phyloP scores from a whole-genome alignment of 2,888 invertebrate genomes.

The Rosalia funebris region DNA sequence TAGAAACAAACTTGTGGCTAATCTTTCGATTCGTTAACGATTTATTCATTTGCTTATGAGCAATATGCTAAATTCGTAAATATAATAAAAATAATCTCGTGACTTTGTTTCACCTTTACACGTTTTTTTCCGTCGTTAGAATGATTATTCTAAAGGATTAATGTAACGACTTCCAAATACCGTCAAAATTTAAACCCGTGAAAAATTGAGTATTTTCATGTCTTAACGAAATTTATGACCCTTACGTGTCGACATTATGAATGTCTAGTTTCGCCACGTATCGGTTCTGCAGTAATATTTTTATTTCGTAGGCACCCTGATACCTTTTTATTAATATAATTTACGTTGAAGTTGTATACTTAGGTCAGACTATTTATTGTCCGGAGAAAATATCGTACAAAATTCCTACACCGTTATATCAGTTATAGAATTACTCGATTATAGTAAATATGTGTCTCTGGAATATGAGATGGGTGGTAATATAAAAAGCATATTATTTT shows the following conservation, averaged over 20 bases:
- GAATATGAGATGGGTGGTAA: no score
- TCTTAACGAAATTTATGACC: background rate
- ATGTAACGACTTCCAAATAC: background rate
- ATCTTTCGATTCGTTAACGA: background rate
- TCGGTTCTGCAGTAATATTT: background rate
- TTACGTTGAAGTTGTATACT: no score
- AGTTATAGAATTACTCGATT: no score
- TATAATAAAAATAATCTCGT: background rate
- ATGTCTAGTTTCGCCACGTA: background rate
- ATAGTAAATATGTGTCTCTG: no score
- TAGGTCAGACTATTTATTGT: no score
- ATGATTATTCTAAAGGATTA: background rate
- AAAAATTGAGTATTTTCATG: conserved; percentile 2
- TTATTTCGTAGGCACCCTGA: background rate
- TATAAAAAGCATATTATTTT: no score
- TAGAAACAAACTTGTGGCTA: no score
- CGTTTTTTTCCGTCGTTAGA: background rate
- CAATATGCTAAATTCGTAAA: background rate
- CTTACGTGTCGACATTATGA: conserved; percentile 1
- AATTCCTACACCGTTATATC: no score
- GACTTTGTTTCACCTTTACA: background rate
- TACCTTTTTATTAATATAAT: background rate
- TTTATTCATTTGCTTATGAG: background rate
- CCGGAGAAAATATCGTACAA: no score
- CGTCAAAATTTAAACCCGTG: conserved; percentile 3